Percentiles rank a stretch among this genome's conserved stretches.
Evolutionary conservation across 2,888 invertebrate genomes (phyloP).

Genomic region (Sarcophaga subvicina): DNA sequence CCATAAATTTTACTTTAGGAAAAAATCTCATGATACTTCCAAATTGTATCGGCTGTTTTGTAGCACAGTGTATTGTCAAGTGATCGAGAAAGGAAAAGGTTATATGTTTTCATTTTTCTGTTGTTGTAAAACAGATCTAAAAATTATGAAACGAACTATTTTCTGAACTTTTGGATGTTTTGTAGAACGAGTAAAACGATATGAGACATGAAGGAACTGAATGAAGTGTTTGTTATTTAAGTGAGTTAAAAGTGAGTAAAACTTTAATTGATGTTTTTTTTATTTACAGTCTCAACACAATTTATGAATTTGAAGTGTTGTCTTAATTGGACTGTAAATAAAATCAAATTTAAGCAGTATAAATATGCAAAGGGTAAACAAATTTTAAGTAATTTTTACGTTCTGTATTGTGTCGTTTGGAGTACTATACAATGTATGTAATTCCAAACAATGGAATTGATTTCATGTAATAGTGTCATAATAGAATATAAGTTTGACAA

Average conservation of each 20-base stretch:
- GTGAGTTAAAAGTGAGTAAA: background rate
- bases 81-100: too few species aligned
- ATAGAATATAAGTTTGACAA: too few species aligned
- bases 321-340: background rate
- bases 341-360: background rate
- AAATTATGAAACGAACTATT: slow-evolving; percentile 26
- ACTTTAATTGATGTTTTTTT: background rate
- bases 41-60: too few species aligned
- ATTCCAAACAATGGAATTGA: too few species aligned
- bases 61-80: too few species aligned
- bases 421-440: too few species aligned
- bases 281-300: slow-evolving; percentile 8
- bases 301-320: slow-evolving; percentile 12
- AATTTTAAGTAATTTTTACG: background rate
- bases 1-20: background rate
- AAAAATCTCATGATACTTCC: background rate
- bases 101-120: too few species aligned
- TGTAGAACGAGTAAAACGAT: slow-evolving; percentile 3
- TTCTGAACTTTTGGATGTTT: slow-evolving; percentile 30
- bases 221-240: slow-evolving; percentile 31
- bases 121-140: background rate
- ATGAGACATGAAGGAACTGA: slow-evolving; percentile 3
- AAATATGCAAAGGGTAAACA: background rate
- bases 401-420: background rate
- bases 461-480: too few species aligned